Conservation (phyloP, 2,888 invertebrate genomes). For the Cosmia trapezina region DNA sequence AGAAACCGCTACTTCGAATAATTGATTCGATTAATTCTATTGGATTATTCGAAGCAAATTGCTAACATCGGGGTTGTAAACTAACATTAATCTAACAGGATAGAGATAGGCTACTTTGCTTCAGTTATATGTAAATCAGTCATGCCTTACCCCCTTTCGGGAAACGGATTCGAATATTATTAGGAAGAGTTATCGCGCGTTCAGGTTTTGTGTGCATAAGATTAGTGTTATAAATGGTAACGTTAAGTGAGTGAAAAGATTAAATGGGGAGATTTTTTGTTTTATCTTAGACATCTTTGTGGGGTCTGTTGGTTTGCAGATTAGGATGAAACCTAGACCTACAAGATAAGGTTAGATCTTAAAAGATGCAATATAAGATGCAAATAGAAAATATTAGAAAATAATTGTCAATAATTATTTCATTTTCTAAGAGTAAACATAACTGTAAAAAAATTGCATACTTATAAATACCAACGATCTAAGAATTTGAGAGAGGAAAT, state of each 20-base stretch:
- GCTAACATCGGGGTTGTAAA: conserved; percentile 32
- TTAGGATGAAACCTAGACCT: not conserved
- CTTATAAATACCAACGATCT: too few species aligned
- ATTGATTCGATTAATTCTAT: conserved; percentile 49
- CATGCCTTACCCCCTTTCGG: conserved; percentile 39
- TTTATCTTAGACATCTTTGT: conserved; percentile 7
- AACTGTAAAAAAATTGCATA: too few species aligned
- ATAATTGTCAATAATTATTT: too few species aligned
- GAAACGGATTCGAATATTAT: conserved; percentile 32
- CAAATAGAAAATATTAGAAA: too few species aligned
- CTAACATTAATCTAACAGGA: conserved; percentile 47
- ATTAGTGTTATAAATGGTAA: conserved; percentile 44
- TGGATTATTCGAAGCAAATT: conserved; percentile 53
- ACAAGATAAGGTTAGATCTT: not conserved
- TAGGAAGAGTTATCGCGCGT: conserved; percentile 34
- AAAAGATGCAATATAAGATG: not conserved
- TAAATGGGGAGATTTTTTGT: not conserved
- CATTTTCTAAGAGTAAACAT: too few species aligned
- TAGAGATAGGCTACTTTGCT: conserved; percentile 46
- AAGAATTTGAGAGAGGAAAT: too few species aligned
- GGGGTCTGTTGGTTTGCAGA: not conserved
- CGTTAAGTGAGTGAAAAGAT: conserved; percentile 14
- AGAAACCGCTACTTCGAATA: conserved; percentile 40
- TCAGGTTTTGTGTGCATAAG: conserved; percentile 33
- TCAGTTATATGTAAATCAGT: conserved; percentile 51